phyloP scores from a whole-genome alignment of 2,888 invertebrate species.

The Mesorhabditis sp. region DNA sequence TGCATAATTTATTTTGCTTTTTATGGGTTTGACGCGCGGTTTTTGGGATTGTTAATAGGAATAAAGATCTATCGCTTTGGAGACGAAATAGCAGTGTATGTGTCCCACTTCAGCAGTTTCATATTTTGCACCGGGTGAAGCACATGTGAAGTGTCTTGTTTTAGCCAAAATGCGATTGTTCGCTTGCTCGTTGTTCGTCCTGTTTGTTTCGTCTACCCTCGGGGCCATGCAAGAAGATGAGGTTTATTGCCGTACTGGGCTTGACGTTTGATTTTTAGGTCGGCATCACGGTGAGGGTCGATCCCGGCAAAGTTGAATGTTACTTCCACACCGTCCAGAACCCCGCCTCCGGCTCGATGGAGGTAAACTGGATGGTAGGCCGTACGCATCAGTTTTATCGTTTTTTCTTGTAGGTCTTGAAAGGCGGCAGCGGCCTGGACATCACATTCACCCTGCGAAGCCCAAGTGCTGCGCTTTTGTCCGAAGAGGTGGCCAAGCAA shows the following conservation, averaged over 20 bases:
- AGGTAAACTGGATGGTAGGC: conserved; percentile 14
- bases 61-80: too few species aligned
- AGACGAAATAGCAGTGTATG: too few species aligned
- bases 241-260: not conserved
- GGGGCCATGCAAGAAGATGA: not conserved
- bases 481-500: conserved; percentile 9
- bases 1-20: not conserved
- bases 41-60: too few species aligned
- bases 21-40: not conserved
- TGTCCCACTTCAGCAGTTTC: too few species aligned
- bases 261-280: not conserved
- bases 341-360: conserved; percentile 12
- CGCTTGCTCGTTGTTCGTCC: not conserved
- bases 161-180: not conserved
- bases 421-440: conserved; percentile 17
- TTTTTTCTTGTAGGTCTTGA: conserved; percentile 11
- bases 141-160: too few species aligned
- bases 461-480: conserved; percentile 9
- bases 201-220: too few species aligned
- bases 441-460: conserved; percentile 13
- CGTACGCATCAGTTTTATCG: not conserved
- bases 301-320: conserved; percentile 11
- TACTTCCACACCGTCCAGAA: conserved; percentile 14
- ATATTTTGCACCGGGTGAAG: too few species aligned
- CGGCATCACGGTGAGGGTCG: conserved; percentile 3